These are phyloP conservation scores for Bagarius yarrelli DNA, from an alignment of 2,113 vertebrate species.

Conservation along the genomic window DNA sequence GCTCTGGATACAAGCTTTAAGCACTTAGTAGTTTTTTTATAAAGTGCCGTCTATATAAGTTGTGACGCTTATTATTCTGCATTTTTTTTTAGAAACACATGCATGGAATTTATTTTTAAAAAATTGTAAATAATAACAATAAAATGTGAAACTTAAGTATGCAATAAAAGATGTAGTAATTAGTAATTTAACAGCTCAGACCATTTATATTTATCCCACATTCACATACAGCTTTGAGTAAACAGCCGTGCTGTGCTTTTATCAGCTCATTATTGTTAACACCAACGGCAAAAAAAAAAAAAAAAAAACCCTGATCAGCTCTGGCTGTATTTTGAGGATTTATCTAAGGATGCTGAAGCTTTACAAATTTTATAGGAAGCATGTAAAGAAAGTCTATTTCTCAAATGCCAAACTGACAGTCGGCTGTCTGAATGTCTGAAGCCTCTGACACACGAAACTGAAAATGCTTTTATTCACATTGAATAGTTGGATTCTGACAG, in stretches of 20 bases:
- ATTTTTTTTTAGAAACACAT: slow-evolving; percentile 18
- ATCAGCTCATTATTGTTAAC: neutral
- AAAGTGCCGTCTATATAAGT: too few species aligned
- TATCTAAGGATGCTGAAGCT: neutral
- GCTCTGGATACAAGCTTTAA: neutral
- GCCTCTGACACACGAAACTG: too few species aligned
- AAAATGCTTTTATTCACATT: too few species aligned
- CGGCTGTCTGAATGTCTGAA: too few species aligned
- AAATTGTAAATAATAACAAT: slow-evolving; percentile 23
- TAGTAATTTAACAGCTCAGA: neutral
- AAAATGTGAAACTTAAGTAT: neutral
- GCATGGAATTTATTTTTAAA: slow-evolving; percentile 25
- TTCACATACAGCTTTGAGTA: neutral
- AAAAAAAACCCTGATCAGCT: neutral
- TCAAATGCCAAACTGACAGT: too few species aligned
- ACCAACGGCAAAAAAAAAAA: neutral
- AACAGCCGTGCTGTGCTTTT: neutral
- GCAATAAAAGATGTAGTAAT: slow-evolving; percentile 11
- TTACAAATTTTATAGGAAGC: neutral
- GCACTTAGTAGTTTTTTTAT: too few species aligned
- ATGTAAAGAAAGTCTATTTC: too few species aligned
- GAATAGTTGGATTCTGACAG: too few species aligned
- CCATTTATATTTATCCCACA: too few species aligned
- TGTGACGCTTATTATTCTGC: neutral
- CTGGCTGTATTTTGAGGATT: neutral